Percentiles rank a stretch among this genome's conserved stretches.
Conservation (phyloP, 2,797 vertebrate species). For the Anguilla obscura region DNA sequence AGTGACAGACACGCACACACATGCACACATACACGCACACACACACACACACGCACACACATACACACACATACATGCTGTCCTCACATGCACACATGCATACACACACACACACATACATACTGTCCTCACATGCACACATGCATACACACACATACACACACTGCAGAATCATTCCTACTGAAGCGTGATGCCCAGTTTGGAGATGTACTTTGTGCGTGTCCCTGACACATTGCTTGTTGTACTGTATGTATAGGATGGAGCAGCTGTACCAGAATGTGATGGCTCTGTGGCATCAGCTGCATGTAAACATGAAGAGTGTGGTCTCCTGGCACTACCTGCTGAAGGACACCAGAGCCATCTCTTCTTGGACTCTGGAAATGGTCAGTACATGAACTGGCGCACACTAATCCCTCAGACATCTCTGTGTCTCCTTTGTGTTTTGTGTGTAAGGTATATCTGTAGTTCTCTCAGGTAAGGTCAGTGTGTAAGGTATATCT, state of each 20-base stretch:
- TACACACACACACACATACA: not conserved
- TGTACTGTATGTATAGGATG: constrained; percentile 66
- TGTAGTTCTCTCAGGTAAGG: not conserved
- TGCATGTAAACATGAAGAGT: constrained; percentile 96
- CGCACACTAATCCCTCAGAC: constrained; percentile 5
- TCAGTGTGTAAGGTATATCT: not conserved
- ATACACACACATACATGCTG: not conserved
- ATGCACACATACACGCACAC: not conserved
- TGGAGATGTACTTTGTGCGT: not conserved
- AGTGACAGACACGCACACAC: not conserved
- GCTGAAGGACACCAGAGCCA: constrained; percentile 81
- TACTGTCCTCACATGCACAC: not conserved
- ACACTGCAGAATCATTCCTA: not conserved
- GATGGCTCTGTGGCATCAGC: constrained; percentile 96
- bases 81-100: not conserved
- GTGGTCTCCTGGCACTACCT: constrained; percentile 96
- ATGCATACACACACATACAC: not conserved
- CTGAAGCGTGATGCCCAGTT: not conserved
- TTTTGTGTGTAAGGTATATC: not conserved
- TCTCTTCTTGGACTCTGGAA: constrained; percentile 87
- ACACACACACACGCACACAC: too few relatives aligned
- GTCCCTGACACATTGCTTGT: not conserved
- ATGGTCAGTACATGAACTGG: constrained; percentile 63
- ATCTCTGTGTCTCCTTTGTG: not conserved
- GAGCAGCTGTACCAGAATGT: constrained; percentile 97